Conservation (phyloP, 2,113 vertebrate genomes). For the Cyprinodon variegatus region DNA sequence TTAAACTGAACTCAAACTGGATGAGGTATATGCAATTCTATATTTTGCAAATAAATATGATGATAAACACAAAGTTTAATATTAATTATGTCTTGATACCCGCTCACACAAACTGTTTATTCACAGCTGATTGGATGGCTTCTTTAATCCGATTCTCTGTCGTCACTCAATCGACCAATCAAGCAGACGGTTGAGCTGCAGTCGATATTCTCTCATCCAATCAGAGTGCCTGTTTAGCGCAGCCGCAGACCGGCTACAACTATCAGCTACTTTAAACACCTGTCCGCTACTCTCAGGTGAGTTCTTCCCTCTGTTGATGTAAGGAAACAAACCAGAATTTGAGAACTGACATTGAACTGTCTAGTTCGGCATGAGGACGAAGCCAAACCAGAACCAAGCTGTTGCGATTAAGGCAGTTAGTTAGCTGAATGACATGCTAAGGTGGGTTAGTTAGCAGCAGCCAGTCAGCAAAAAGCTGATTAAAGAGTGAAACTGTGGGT, state of each 20-base stretch:
- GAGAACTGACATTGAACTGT: too few relatives aligned
- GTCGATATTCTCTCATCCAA: slow-evolving; percentile 32
- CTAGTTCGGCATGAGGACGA: not conserved
- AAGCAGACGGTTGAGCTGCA: not conserved
- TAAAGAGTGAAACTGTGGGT: not conserved
- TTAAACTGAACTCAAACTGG: too few relatives aligned
- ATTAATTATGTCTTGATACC: too few relatives aligned
- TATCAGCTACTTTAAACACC: not conserved
- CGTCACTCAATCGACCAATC: slow-evolving; percentile 44
- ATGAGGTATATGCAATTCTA: too few relatives aligned
- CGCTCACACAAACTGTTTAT: too few relatives aligned
- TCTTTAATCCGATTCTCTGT: not conserved
- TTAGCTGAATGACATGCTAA: not conserved
- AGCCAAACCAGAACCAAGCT: not conserved
- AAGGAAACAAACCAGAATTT: not conserved
- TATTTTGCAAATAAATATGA: too few relatives aligned
- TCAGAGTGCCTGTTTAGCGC: slow-evolving; percentile 48
- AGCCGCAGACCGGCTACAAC: not conserved
- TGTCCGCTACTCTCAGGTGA: slow-evolving; percentile 26
- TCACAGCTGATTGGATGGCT: too few relatives aligned
- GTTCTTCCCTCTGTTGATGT: not conserved
- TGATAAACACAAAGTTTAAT: too few relatives aligned
- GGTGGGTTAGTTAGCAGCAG: not conserved
- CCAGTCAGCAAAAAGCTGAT: too few relatives aligned
- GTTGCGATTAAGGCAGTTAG: not conserved